Evolutionary conservation across 2,888 invertebrate species (phyloP).

Genomic region (Apantesis nais): DNA sequence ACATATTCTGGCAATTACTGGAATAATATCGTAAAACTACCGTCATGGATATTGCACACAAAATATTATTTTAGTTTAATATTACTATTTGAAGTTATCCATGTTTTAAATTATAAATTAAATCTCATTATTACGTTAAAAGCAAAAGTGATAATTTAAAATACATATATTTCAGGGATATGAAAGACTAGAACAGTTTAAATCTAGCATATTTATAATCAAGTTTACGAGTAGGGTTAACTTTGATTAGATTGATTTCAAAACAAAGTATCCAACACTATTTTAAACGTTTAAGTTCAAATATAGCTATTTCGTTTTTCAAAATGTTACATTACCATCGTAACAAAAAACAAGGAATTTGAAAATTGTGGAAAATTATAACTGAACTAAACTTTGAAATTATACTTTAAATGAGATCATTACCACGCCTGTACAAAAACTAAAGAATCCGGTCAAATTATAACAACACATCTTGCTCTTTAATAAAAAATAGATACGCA

Average conservation of each 20-base stretch:
- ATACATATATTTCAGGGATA: no score
- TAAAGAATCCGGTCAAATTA: conserved; percentile 35
- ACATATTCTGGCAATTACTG: neutral
- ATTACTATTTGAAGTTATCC: neutral
- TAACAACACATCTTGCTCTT: conserved; percentile 26
- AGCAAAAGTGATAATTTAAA: no score
- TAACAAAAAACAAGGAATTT: conserved; percentile 17
- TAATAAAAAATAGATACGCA: conserved; percentile 28
- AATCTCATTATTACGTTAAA: no score
- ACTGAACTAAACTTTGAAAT: conserved; percentile 19
- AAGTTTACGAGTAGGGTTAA: neutral
- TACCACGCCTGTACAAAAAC: conserved; percentile 26
- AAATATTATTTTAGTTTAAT: neutral
- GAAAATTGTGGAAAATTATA: conserved; percentile 23
- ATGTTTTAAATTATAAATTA: no score
- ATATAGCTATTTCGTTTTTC: neutral
- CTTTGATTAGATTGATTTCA: neutral
- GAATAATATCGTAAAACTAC: neutral
- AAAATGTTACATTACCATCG: neutral
- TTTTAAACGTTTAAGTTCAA: no score
- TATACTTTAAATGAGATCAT: conserved; percentile 29
- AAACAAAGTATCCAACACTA: neutral
- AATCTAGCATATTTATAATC: neutral
- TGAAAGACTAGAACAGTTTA: no score
- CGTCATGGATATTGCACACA: neutral